These are phyloP conservation scores for Lerema accius DNA, from an alignment of 1,140 invertebrate species.

Conservation along the genomic window DNA sequence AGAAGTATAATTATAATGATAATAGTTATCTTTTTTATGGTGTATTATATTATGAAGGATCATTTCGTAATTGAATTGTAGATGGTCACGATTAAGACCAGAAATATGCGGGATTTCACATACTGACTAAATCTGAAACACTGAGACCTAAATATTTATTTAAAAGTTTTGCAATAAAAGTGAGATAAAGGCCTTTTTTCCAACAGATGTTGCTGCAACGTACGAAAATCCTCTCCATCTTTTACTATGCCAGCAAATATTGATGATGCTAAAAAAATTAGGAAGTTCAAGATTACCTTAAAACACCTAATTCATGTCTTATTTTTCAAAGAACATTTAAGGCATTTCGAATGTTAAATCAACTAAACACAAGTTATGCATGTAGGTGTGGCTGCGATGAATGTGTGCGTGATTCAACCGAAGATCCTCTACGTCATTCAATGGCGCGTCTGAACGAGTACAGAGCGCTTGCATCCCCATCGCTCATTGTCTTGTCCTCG, in stretches of 20 bases:
- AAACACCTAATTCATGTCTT: neutral
- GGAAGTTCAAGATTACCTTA: neutral
- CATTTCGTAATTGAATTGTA: too few relatives aligned
- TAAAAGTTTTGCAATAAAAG: too few relatives aligned
- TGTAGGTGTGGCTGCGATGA: slow-evolving; percentile 90
- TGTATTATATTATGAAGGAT: too few relatives aligned
- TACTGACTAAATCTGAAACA: too few relatives aligned
- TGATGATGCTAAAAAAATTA: neutral
- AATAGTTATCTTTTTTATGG: too few relatives aligned
- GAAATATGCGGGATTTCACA: too few relatives aligned
- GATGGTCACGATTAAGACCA: too few relatives aligned
- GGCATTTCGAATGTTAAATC: neutral
- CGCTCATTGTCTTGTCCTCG: slow-evolving; percentile 93
- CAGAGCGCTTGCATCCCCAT: slow-evolving; percentile 94
- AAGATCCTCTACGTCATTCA: slow-evolving; percentile 93
- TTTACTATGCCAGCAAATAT: neutral
- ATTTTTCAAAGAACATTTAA: too few relatives aligned
- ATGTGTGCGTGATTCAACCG: slow-evolving; percentile 87
- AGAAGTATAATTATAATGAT: too few relatives aligned
- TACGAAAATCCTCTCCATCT: neutral
- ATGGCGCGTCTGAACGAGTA: slow-evolving; percentile 96
- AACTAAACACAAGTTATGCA: neutral
- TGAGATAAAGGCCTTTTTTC: too few relatives aligned
- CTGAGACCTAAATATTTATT: too few relatives aligned
- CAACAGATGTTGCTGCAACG: neutral